Percentiles rank a stretch among this genome's conserved stretches.
phyloP scores from a whole-genome alignment of 2,113 vertebrate genomes.

The Leucoraja erinaceus region DNA sequence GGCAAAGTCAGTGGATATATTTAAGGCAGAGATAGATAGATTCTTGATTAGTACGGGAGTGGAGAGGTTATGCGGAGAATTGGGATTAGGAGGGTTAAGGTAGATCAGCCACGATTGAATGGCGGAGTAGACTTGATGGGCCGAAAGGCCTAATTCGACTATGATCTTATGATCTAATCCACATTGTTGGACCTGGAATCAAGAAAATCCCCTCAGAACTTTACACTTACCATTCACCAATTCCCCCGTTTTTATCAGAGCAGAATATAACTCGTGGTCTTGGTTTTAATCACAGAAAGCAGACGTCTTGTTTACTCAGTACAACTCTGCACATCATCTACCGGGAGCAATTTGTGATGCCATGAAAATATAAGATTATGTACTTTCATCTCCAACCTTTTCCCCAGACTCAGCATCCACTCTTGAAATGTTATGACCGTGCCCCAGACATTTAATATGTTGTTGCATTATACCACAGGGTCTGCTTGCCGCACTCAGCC shows the following conservation, averaged over 20 bases:
- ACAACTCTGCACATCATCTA: neutral
- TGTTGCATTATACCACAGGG: neutral
- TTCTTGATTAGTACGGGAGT: too few species aligned
- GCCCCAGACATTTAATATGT: neutral
- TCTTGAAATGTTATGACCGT: neutral
- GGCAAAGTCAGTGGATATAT: too few species aligned
- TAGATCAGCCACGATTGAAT: too few species aligned
- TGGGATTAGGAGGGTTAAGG: too few species aligned
- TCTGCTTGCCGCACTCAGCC: neutral
- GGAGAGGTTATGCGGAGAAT: too few species aligned
- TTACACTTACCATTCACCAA: neutral
- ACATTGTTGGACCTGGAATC: too few species aligned
- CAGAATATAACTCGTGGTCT: neutral
- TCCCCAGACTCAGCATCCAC: neutral
- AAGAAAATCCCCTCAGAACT: neutral
- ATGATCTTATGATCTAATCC: too few species aligned
- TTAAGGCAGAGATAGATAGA: too few species aligned
- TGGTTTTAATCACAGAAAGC: neutral
- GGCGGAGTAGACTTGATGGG: too few species aligned
- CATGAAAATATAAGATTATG: neutral
- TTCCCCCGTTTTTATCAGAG: neutral
- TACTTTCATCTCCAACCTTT: neutral
- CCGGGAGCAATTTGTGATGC: neutral
- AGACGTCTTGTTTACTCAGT: neutral
- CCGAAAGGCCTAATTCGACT: too few species aligned